These are phyloP conservation scores for Ciona savignyi DNA, from an alignment of 23 tunicate species.

Conservation along the genomic window DNA sequence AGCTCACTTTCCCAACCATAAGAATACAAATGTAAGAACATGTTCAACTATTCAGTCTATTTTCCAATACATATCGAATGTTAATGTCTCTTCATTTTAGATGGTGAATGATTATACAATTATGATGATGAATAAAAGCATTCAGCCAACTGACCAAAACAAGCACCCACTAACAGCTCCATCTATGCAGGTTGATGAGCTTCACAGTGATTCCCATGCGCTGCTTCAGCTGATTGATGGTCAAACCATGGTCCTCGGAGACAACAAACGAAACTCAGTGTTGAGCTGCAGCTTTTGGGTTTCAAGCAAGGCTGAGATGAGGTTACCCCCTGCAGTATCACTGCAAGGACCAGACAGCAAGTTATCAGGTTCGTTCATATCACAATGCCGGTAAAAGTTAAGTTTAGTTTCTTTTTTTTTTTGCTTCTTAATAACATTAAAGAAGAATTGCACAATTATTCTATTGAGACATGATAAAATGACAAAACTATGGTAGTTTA, in stretches of 20 bases:
- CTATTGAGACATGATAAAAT: background rate
- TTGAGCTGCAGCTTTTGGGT: slow-evolving; percentile 11
- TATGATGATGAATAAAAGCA: too few relatives aligned
- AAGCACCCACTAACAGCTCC: too few relatives aligned
- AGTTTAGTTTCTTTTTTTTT: too few relatives aligned
- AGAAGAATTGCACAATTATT: background rate
- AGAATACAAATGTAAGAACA: too few relatives aligned
- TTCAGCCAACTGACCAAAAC: too few relatives aligned
- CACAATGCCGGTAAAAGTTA: too few relatives aligned
- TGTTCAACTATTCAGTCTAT: too few relatives aligned
- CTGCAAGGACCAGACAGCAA: slow-evolving; percentile 18
- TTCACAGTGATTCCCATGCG: slow-evolving; percentile 7
- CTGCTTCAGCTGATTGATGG: slow-evolving; percentile 9
- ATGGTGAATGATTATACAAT: too few relatives aligned
- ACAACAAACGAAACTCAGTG: slow-evolving; percentile 11
- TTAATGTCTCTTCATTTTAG: too few relatives aligned
- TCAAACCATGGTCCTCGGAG: slow-evolving; percentile 17
- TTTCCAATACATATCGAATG: too few relatives aligned
- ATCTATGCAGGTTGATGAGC: background rate
- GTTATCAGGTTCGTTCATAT: slow-evolving; percentile 16
- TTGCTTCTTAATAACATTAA: too few relatives aligned
- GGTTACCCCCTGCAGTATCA: slow-evolving; percentile 15
- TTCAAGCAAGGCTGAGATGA: slow-evolving; percentile 8
- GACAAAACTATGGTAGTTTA: background rate
- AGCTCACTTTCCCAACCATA: too few relatives aligned